A percentile compares a stretch with the other conserved stretches of the same genome.
phyloP scores from a whole-genome alignment of 2,113 vertebrate genomes.

The Lophura nycthemera region DNA sequence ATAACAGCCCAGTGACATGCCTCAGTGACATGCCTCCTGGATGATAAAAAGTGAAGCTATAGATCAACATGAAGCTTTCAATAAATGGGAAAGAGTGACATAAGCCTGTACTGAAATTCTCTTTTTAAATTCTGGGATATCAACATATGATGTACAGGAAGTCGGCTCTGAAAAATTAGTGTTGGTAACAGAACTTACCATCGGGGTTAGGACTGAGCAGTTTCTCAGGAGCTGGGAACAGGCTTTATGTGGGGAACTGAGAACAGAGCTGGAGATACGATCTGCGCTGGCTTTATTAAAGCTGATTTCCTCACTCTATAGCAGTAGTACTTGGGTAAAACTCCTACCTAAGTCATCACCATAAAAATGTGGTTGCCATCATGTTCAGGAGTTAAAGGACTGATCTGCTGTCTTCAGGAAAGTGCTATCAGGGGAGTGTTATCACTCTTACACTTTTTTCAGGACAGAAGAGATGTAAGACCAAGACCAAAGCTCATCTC shows the following conservation, averaged over 20 bases:
- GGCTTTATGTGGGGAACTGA: neutral
- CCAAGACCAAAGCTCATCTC: neutral
- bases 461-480: neutral
- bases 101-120: neutral
- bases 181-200: neutral
- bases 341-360: neutral
- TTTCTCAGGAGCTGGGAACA: neutral
- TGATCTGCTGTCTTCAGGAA: neutral
- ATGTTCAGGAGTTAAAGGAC: neutral
- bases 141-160: neutral
- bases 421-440: neutral
- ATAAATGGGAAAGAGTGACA: neutral
- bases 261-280: neutral
- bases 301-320: neutral
- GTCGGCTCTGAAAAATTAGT: neutral
- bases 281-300: neutral
- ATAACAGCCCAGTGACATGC: neutral
- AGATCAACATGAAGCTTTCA: slow-evolving; percentile 1
- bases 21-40: neutral
- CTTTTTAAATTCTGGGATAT: neutral
- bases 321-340: neutral
- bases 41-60: slow-evolving; percentile 7
- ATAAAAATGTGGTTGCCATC: neutral
- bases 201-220: neutral
- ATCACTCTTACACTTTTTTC: neutral